phyloP scores from a whole-genome alignment of 2,888 invertebrate species.

The Gibbula magus region DNA sequence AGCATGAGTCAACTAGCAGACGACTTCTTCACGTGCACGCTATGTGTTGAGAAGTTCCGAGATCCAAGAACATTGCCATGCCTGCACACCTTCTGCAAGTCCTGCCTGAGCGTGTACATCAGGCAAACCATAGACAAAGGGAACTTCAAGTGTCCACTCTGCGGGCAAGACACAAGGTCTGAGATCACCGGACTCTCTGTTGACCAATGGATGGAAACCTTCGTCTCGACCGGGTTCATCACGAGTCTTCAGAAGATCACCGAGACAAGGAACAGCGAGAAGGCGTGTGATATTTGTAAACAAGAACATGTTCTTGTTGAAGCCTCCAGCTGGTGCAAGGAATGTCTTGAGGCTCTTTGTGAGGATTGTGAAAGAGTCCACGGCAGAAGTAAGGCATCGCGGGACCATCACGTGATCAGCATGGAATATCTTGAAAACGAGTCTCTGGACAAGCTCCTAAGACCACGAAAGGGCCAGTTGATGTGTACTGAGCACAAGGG shows the following conservation, averaged over 20 bases:
- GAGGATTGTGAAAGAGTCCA: conserved; percentile 38
- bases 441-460: conserved; percentile 32
- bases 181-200: conserved; percentile 21
- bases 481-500: conserved; percentile 31
- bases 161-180: conserved; percentile 27
- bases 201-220: conserved; percentile 40
- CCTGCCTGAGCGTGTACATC: conserved; percentile 35
- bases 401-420: conserved; percentile 31
- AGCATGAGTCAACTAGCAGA: conserved; percentile 33
- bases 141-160: conserved; percentile 38
- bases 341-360: conserved; percentile 34
- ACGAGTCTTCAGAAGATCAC: conserved; percentile 15
- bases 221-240: conserved; percentile 30
- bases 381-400: conserved; percentile 29
- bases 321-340: conserved; percentile 30
- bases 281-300: conserved; percentile 34
- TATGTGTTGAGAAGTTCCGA: conserved; percentile 39
- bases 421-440: conserved; percentile 36
- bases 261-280: conserved; percentile 26
- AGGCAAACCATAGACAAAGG: conserved; percentile 30
- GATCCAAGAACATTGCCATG: conserved; percentile 39
- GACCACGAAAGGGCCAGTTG: neutral
- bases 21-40: conserved; percentile 37
- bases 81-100: conserved; percentile 39
- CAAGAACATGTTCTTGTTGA: conserved; percentile 37